A percentile compares a stretch with the other conserved stretches of the same genome.
These are phyloP conservation scores for Alloscopus bannaensis DNA, from an alignment of 2,888 invertebrate species.

Conservation along the genomic window DNA sequence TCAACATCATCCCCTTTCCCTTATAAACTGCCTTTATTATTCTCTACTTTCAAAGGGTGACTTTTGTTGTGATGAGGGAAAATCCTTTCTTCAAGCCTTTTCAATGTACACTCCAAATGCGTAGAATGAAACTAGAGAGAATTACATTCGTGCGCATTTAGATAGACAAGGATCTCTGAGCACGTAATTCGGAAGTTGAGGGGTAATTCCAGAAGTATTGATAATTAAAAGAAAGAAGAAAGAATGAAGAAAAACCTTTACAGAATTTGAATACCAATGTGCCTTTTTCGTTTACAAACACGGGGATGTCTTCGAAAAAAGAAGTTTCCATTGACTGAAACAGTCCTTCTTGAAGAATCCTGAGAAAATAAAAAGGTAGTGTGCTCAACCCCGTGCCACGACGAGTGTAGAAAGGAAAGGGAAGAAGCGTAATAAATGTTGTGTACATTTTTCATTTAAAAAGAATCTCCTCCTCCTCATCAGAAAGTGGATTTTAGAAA, in stretches of 20 bases:
- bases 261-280: conserved; percentile 13
- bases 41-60: too few species aligned
- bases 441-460: conserved; percentile 48
- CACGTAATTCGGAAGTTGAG: conserved; percentile 55
- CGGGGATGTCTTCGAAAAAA: too few species aligned
- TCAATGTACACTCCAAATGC: conserved; percentile 7
- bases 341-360: too few species aligned
- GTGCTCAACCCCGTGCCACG: conserved; percentile 41
- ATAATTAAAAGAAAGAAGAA: conserved; percentile 25
- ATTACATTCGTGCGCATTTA: too few species aligned
- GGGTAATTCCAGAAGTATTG: conserved; percentile 59
- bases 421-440: conserved; percentile 23
- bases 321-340: too few species aligned
- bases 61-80: too few species aligned
- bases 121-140: too few species aligned
- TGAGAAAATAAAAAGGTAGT: conserved; percentile 9
- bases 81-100: too few species aligned
- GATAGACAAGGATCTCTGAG: too few species aligned
- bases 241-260: conserved; percentile 22
- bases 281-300: too few species aligned
- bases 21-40: too few species aligned
- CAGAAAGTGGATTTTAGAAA: conserved; percentile 48
- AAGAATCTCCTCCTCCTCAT: conserved; percentile 48
- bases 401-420: conserved; percentile 33
- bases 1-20: too few species aligned